Conservation (phyloP, 2,888 invertebrate species). For the Leptinotarsa peninsularis region DNA sequence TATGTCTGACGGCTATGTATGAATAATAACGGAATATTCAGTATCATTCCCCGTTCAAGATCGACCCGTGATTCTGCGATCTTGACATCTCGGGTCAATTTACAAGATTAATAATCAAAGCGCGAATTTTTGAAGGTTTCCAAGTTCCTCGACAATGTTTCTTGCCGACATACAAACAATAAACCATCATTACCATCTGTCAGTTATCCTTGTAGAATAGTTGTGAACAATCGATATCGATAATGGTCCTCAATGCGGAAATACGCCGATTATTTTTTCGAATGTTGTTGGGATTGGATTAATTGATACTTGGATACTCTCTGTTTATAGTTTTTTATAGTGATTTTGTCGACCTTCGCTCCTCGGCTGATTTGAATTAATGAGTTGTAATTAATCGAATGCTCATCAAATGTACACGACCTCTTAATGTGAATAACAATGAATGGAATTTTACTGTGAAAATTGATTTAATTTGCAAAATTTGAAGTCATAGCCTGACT, state of each 20-base stretch:
- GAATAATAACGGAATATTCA: no score
- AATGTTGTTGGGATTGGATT: slow-evolving; percentile 19
- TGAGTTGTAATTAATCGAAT: slow-evolving; percentile 9
- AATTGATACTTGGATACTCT: slow-evolving; percentile 17
- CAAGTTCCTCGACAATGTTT: background rate
- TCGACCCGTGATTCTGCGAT: background rate
- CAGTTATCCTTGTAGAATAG: background rate
- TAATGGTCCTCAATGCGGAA: slow-evolving; percentile 17
- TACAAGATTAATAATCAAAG: background rate
- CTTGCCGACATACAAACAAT: background rate
- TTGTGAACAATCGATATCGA: slow-evolving; percentile 9
- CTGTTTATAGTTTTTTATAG: background rate
- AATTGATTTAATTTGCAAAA: background rate
- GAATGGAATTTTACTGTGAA: slow-evolving; percentile 8
- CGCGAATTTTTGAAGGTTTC: background rate
- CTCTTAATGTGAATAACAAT: background rate
- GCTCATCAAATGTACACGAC: background rate
- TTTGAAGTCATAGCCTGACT: no score
- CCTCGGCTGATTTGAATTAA: slow-evolving; percentile 7
- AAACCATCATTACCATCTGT: background rate
- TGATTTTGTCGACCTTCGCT: slow-evolving; percentile 19
- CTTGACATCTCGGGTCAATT: slow-evolving; percentile 10
- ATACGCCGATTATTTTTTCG: slow-evolving; percentile 15
- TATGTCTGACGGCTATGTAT: no score
- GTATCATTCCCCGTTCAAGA: background rate